phyloP scores from a whole-genome alignment of 2,797 vertebrate genomes.

The Dicrostonyx torquatus region DNA sequence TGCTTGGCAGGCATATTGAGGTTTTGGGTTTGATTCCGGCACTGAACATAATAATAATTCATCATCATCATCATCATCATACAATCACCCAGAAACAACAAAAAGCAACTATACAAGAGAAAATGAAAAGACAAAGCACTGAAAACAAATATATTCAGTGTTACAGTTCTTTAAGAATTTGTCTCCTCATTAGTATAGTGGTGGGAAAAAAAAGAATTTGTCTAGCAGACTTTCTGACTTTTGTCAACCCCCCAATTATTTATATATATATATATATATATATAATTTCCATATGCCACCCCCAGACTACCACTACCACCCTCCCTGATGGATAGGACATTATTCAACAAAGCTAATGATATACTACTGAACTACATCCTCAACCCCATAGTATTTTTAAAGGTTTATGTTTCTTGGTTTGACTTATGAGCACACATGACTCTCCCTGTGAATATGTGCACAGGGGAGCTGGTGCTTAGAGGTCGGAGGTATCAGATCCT shows the following conservation, averaged over 20 bases:
- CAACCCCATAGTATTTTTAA: background rate
- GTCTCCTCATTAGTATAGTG: no score
- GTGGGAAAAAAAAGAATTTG: no score
- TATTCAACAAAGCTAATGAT: background rate
- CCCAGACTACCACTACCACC: background rate
- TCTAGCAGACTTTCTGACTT: background rate
- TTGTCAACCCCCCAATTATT: background rate
- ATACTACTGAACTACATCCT: background rate
- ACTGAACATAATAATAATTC: background rate
- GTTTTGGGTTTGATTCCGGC: background rate
- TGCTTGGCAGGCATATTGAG: no score
- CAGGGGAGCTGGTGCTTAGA: background rate
- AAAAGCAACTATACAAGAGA: background rate
- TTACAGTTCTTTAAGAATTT: background rate
- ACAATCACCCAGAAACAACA: background rate
- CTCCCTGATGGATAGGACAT: background rate
- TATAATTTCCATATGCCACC: background rate
- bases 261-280: background rate
- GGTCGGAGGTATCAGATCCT: background rate
- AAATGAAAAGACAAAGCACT: background rate
- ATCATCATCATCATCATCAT: background rate
- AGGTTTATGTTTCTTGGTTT: background rate
- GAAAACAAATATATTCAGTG: background rate
- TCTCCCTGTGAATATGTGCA: background rate
- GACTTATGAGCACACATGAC: background rate